Evolutionary conservation across 2,888 invertebrate genomes (phyloP), one percentile per base, ranked within the genome.

Genomic region (Mesorhabditis belari): DNA sequence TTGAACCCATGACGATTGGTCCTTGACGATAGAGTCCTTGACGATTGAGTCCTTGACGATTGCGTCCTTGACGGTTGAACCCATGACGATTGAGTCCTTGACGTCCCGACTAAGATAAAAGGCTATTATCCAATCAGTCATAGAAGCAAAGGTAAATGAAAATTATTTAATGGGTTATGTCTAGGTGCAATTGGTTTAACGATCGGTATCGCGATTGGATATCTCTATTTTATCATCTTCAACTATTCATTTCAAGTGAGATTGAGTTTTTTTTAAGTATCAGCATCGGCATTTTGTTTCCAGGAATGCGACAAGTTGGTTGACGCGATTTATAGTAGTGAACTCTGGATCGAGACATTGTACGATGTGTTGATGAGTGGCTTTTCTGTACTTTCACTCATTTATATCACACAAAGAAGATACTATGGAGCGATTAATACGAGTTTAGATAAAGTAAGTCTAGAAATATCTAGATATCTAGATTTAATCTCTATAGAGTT

Each of bases 211-310:
- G 69, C 70, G 25, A 61, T 79, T 21, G 79, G 79, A 24, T 79
- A 79, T 58, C 69, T 77, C 25, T 79, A 79, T 60, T 77, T 77
- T 58, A 72, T 79, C 50, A 65, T 77, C 1, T 77, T 73, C 66
- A 73, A 77, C 55, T 75, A 74, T 35, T 35, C 44, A 35, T 35
- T 35, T 35, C 44, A 35, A 3, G 65, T 70, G 28, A 52, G 55
- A 58, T 61, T 19, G 57, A 60, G 19, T 65, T 17, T 35, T 35
- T 12, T 12, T 35, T 35, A 35, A 12, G 35, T 35, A 17, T 35
- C 35, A n/a, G 6, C n/a, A n/a, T n/a, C n/a, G n/a, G n/a, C n/a
- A n/a, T n/a, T n/a, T n/a, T n/a, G n/a, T n/a, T n/a, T 71, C 57
- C 56, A 64, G 25, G 62, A 67, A 52, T 75, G 74, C 56, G 74